Base-by-base conservation (phyloP, 1,140 invertebrate genomes). In the Aphelenchoides avenae region DNA sequence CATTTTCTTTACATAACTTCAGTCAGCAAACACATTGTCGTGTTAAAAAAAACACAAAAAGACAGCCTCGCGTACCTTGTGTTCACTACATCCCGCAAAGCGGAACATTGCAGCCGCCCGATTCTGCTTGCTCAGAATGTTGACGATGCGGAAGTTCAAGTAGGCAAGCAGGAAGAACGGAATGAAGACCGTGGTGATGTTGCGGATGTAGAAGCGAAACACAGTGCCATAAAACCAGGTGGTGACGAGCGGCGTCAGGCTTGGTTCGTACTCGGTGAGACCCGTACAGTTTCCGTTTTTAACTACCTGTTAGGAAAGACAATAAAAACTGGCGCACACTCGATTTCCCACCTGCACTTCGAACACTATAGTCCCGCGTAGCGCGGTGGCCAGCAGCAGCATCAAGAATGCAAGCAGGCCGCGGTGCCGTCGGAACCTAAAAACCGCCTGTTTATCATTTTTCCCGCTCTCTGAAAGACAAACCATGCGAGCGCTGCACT, bases 141-240 rank as follows among this genome's bases (percentile, higher is more conserved):
- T 39, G 20, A 68, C 66, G 24, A 68, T 70, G 11, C 51, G 33
- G n/a, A 48, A 43, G 51, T 68, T 68, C 27, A 68, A 46, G 37
- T 70, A 68, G 13, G 48, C 64, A 18, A 68, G 63, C 36, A 68
- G 43, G 46, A 64, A 66, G 47, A 68, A 68, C 2, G 66, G 66
- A 18, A 68, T 50, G 43, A 68, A 68, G 7, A 68, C 66, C 20
- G 66, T 68, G 22, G 47, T 30, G 34, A 71, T 52, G 29, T 51
- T 68, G 46, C 64, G 20, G 13, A 67, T 67, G 37, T 67, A 68
- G 41, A 68, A 68, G 18, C 64, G 46, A 48, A 68, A 68, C 22
- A 68, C 29, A 2, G 67, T 68, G 9, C 63, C 66, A 43, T 68
- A 68, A n/a, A 60, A 31, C 59, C 66, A 68, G 30, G 33, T 48